Evolutionary conservation across 2,888 invertebrate genomes (phyloP).

Genomic region (Himalopsyche japonica): DNA sequence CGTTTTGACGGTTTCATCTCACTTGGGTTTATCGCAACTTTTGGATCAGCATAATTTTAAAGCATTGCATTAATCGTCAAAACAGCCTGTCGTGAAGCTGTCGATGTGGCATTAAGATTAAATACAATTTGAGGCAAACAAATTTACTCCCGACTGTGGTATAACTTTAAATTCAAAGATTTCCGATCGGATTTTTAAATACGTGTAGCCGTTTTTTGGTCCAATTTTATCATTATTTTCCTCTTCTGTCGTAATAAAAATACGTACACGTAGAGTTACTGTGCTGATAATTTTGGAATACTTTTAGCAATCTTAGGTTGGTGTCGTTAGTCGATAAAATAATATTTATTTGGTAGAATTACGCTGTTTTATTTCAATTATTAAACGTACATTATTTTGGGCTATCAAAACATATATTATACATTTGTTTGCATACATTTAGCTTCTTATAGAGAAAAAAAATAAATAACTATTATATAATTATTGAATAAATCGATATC

Average conservation of each 20-base stretch:
- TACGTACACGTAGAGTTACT: not conserved
- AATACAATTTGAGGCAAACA: conserved; percentile 10
- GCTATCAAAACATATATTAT: too few species aligned
- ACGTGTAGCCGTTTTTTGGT: not conserved
- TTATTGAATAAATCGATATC: too few species aligned
- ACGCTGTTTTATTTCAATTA: too few species aligned
- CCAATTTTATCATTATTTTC: not conserved
- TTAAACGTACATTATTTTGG: too few species aligned
- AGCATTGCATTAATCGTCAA: conserved; percentile 29
- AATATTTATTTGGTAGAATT: too few species aligned
- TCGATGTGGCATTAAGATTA: conserved; percentile 33
- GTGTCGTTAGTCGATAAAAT: too few species aligned
- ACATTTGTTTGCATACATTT: too few species aligned
- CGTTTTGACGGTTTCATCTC: conserved; percentile 4
- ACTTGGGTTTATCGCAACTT: not conserved
- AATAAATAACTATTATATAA: too few species aligned
- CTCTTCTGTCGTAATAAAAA: not conserved
- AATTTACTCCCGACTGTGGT: not conserved
- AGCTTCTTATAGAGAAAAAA: too few species aligned
- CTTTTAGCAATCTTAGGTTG: not conserved
- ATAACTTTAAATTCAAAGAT: not conserved
- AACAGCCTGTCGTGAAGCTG: conserved; percentile 20
- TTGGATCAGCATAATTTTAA: conserved; percentile 17
- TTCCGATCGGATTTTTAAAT: not conserved
- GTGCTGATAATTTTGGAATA: not conserved